Percentiles rank a stretch among this genome's conserved stretches.
Conservation (phyloP, 2,888 invertebrate genomes). For the Macaria notata region DNA sequence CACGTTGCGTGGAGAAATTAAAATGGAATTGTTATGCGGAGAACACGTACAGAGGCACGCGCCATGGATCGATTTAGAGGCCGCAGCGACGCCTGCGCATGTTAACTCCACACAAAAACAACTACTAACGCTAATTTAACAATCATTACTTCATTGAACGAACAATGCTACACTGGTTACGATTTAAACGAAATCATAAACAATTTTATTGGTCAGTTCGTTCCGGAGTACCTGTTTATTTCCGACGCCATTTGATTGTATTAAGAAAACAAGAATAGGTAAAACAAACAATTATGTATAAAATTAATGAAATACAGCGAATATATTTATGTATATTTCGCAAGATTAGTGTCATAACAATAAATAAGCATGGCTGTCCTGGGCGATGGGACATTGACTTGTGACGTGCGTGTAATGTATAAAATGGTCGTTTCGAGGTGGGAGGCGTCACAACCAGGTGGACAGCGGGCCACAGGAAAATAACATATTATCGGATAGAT, state of each 20-base stretch:
- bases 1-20: constrained; percentile 42
- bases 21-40: constrained; percentile 61
- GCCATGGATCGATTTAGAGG: constrained; percentile 53
- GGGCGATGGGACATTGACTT: constrained; percentile 24
- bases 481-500: constrained; percentile 1
- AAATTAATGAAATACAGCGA: too few relatives aligned
- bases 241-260: too few relatives aligned
- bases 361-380: constrained; percentile 18
- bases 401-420: constrained; percentile 25
- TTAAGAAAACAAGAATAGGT: too few relatives aligned
- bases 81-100: constrained; percentile 45
- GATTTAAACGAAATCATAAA: constrained; percentile 9
- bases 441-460: constrained; percentile 18
- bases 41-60: constrained; percentile 61
- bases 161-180: constrained; percentile 11
- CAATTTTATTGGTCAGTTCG: constrained; percentile 1
- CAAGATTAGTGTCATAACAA: constrained; percentile 8
- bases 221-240: neutral
- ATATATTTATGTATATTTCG: too few relatives aligned
- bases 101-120: constrained; percentile 38
- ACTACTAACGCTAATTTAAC: constrained; percentile 11
- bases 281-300: too few relatives aligned
- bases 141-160: constrained; percentile 22
- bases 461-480: constrained; percentile 17
- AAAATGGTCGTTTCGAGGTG: constrained; percentile 19